A percentile compares a stretch with the other conserved stretches of the same genome.
Conservation (phyloP, 2,797 vertebrate species). For the Manis javanica region DNA sequence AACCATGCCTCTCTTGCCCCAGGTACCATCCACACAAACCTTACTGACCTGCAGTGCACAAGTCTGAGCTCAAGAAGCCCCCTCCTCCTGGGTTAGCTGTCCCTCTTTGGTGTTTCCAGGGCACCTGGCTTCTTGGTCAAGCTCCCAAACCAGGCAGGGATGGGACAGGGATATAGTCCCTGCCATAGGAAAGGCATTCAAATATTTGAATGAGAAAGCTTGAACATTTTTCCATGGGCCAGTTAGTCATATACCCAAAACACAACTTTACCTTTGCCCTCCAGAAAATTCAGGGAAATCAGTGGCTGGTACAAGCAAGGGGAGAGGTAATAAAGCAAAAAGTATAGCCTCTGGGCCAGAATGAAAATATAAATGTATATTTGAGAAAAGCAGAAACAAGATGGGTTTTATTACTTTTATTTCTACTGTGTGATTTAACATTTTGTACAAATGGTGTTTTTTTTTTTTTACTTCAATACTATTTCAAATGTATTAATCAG, state of each 20-base stretch:
- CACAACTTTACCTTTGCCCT: neutral
- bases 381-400: neutral
- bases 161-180: neutral
- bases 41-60: neutral
- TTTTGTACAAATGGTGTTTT: neutral
- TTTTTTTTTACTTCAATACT: slow-evolving; percentile 9
- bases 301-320: neutral
- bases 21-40: neutral
- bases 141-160: neutral
- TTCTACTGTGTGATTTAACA: neutral
- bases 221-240: neutral
- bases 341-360: neutral
- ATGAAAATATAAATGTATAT: neutral
- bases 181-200: slow-evolving; percentile 16
- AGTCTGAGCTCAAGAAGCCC: neutral
- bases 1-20: neutral
- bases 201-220: neutral
- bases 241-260: neutral
- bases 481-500: neutral
- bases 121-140: neutral
- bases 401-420: neutral
- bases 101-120: neutral
- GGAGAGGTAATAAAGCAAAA: neutral
- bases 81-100: neutral
- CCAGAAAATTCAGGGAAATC: neutral